Evolutionary conservation across 1,140 invertebrate species (phyloP), one percentile per base, ranked within the genome.

Genomic region (Tetramorium simillimum): DNA sequence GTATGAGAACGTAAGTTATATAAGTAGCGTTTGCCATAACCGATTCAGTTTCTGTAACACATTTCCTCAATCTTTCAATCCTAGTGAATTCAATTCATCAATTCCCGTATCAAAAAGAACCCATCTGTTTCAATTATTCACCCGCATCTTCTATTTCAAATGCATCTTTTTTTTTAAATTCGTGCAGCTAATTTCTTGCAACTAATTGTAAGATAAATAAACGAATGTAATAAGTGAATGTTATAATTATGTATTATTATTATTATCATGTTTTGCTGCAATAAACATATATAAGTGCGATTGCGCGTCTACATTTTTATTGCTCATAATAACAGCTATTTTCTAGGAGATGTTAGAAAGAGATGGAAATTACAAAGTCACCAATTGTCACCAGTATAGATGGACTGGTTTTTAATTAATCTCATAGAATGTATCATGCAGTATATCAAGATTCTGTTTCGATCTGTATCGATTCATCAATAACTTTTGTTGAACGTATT

Each of bases 261-360:
- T 75, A 86, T 51, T 1, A 51, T 40, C 28, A 86, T 89, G 70
- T 86, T 69, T 80, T 53, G 65, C 62, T 63, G 75, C 46, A 91
- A 91, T 91, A 91, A 88, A 90, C 58, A 90, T 91, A 63, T 88
- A 86, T 86, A 40, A 58, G 63, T 65, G 69, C 21, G 16, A 76
- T 62, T 75, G 28, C 40, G 4, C 40, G 4, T 10, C 4, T n/a
- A 14, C 5, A 40, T 58, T 37, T 58, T 56, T 53, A 7, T 78
- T 9, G 21, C 6, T 33, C 1, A 60, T 58, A 43, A 33, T 28
- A 46, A 28, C 18, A 12, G 28, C 2, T 77, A 63, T 43, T 77
- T 77, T 63, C 18, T 43, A 60, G 18, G 16, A 51, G 49, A 51
- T 12, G 14, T 46, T 51, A 51, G 49, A 51, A 51, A 51, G 49